Evolutionary conservation across 2,888 invertebrate genomes (phyloP).

Genomic region (Agrenia bidenticulata): DNA sequence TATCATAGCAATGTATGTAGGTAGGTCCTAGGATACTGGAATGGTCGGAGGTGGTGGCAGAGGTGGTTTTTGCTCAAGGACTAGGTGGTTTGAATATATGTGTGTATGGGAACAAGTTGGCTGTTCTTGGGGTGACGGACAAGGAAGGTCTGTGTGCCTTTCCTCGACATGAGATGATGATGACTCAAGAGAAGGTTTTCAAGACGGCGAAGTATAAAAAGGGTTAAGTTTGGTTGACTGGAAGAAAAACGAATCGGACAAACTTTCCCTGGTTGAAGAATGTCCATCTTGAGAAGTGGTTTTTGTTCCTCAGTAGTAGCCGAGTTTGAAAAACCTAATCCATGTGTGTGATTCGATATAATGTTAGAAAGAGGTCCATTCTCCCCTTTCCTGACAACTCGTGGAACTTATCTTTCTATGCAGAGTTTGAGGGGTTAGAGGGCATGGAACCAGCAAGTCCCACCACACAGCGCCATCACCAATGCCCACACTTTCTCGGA

Average conservation of each 20-base stretch:
- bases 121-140: slow-evolving; percentile 12
- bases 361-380: background rate
- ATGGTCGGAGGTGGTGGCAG: no score
- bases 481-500: background rate
- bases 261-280: slow-evolving; percentile 23
- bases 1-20: no score
- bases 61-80: background rate
- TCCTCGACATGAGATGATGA: background rate
- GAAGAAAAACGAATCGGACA: slow-evolving; percentile 31
- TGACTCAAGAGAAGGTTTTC: no score
- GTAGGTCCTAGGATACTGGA: no score
- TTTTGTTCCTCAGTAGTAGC: slow-evolving; percentile 13
- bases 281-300: slow-evolving; percentile 30
- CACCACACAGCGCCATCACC: background rate
- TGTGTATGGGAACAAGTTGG: background rate
- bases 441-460: background rate
- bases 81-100: background rate
- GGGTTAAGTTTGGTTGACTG: slow-evolving; percentile 34
- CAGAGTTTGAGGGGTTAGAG: slow-evolving; percentile 1
- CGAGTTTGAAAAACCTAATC: slow-evolving; percentile 16
- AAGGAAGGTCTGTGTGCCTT: slow-evolving; percentile 14
- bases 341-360: slow-evolving; percentile 4
- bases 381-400: background rate
- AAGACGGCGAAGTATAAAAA: slow-evolving; percentile 18
- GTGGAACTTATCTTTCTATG: background rate